phyloP scores from a whole-genome alignment of 2,113 vertebrate genomes.

The Madoqua kirkii region DNA sequence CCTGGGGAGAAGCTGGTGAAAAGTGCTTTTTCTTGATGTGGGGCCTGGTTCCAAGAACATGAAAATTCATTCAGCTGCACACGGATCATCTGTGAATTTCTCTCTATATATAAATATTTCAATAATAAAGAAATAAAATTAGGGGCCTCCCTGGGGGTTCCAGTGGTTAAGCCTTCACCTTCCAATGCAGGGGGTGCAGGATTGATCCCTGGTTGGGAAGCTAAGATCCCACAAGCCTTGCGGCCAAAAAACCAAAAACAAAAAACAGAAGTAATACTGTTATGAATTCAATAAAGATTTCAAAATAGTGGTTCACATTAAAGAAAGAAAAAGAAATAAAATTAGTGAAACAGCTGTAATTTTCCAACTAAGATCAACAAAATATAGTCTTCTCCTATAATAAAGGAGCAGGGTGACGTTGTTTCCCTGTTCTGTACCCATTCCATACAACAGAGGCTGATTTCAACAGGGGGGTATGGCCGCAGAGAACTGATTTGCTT shows the following conservation, averaged over 20 bases:
- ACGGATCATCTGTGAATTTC: background rate
- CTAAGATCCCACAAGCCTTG: background rate
- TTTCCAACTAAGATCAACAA: background rate
- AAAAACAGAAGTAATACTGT: background rate
- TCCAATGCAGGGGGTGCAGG: background rate
- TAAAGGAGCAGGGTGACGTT: background rate
- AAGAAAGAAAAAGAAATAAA: background rate
- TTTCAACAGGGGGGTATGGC: no score
- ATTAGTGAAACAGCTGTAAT: background rate
- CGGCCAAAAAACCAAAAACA: background rate
- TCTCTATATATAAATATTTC: background rate
- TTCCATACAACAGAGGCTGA: rapidly evolving
- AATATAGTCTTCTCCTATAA: background rate
- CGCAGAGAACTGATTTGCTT: background rate
- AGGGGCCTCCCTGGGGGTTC: background rate
- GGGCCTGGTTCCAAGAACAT: background rate
- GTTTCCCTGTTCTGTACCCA: background rate
- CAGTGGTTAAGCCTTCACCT: background rate
- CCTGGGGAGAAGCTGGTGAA: background rate
- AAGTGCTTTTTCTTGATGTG: background rate
- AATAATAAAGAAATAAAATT: background rate
- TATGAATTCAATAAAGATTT: background rate
- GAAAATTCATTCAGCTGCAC: background rate
- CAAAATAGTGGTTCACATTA: background rate
- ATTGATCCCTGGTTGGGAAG: background rate